Base-by-base conservation (phyloP, 1,140 invertebrate genomes). In the Lanistes nyassanus region DNA sequence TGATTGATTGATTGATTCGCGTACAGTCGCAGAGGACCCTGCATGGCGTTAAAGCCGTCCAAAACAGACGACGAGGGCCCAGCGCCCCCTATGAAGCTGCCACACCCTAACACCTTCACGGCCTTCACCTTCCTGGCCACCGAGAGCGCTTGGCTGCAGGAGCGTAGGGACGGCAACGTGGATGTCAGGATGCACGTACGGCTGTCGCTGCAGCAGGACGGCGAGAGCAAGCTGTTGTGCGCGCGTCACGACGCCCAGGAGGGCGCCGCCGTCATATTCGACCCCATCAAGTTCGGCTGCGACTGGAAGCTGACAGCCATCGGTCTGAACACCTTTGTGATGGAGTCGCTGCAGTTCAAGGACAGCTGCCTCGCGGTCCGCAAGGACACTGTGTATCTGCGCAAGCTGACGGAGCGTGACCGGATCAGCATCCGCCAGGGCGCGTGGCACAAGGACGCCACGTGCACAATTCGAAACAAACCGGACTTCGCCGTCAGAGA, bases 401-500 rank as follows among this genome's bases (percentile, higher is more conserved):
- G 29, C 26, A 31, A 34, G 29, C 29, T 70, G 42, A 56, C 26
- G 13, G 47, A 34, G 4, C 47, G 68, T 0, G 68, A 70, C 29
- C 26, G 51, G 26, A 31, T 4, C 3, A 13, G 31, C 29, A 55
- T 70, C 51, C 23, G n/a, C 31, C 47, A 29, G 7, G 68, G 68
- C 16, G 36, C 9, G 29, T 56, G 47, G 68, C 26, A 70, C 68
- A 55, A 70, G 51, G 68, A 29, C 6, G 29, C 47, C 11, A 70
- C 68, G 19, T 19, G 53, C 51, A 56, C 51, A 42, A 56, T 70
- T 51, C 31, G 31, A 31, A 55, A n/a, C 51, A 23, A 56, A 55
- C 68, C 68, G 4, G 68, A 70, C 31, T 70, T 70, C 51, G 68
- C 68, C n/a, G 68, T 70, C 29, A 36, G 29, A 55, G 26, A 56